Evolutionary conservation across 2,888 invertebrate genomes (phyloP), one percentile per base, ranked within the genome.

Genomic region (Brachyptera risi): DNA sequence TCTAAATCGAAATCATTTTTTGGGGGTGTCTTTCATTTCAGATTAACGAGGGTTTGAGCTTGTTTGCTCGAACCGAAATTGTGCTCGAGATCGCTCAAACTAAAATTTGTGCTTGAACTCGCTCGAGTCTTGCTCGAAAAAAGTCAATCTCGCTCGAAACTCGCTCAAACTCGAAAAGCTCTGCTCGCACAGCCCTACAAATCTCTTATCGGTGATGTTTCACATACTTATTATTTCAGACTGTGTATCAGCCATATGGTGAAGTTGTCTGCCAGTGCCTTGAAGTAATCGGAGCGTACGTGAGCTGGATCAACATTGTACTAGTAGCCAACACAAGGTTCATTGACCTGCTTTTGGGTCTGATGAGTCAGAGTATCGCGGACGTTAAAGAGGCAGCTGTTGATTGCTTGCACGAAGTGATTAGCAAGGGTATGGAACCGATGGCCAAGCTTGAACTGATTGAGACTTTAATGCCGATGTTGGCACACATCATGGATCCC

Each of bases 341-440:
- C 66, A 78, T 82, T 27, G 69, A 74, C 2, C 70, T 78, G 15
- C 71, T 82, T 26, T 73, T 81, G 21, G 71, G 71, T 4, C 75
- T 76, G 63, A 68, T 80, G 65, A 58, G 57, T 23, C 58, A 61
- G 11, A 67, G 70, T 0, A 64, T 67, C 26, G 59, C 63, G 15
- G 66, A 69, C 50, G 66, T 77, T 56, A 68, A 79, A 35, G 79
- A 79, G 67, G 73, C 76, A 35, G 78, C 80, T 1, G 78, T 79
- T 56, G 78, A 80, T 64, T 80, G 80, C 65, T 74, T 82, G 44
- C 73, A 74, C 65, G 78, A 78, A 62, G 76, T 81, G 38, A 71
- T 82, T 49, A 73, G 73, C 60, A 83, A 83, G 69, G 81, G 81
- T 64, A 83, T 83, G 82, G 80, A 80, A n/a, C 77, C 80, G 1